These are phyloP conservation scores for Phyto melanocephala DNA, from an alignment of 2,888 invertebrate genomes.

Conservation along the genomic window DNA sequence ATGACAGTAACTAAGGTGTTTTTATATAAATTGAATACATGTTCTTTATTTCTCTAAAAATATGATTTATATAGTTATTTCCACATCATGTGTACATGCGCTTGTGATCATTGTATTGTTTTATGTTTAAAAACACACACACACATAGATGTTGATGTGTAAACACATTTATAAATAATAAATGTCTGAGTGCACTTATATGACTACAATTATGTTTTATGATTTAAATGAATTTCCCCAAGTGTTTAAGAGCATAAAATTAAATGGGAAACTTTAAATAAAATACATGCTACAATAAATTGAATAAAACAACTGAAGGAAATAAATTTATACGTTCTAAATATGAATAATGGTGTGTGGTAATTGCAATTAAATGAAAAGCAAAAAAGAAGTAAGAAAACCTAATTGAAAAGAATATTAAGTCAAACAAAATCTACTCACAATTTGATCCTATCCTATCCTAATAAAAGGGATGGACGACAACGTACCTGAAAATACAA, in stretches of 20 bases:
- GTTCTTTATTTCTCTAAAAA: background rate
- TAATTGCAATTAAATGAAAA: slow-evolving; percentile 30
- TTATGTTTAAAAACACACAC: background rate
- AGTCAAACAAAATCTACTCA: slow-evolving; percentile 28
- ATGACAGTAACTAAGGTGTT: background rate
- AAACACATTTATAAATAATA: background rate
- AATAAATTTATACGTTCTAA: background rate
- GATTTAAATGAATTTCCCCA: slow-evolving; percentile 57
- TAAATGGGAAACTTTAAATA: background rate
- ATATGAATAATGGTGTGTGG: slow-evolving; percentile 35
- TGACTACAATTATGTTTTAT: slow-evolving; percentile 38
- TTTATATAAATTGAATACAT: slow-evolving; percentile 3
- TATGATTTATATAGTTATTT: slow-evolving; percentile 15
- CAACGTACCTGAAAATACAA: slow-evolving; percentile 43
- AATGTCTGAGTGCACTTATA: slow-evolving; percentile 23
- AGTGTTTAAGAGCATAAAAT: slow-evolving; percentile 47
- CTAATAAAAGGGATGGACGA: background rate
- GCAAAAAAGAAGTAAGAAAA: no score
- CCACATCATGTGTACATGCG: no score
- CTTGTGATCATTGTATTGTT: slow-evolving; percentile 6
- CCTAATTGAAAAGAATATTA: slow-evolving; percentile 14
- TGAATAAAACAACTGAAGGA: background rate
- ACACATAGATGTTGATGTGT: background rate
- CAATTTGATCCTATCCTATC: background rate
- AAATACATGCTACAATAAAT: slow-evolving; percentile 7